A percentile compares a stretch with the other conserved stretches of the same genome.
Conservation (phyloP, 1,140 invertebrate genomes). For the Triops longicaudatus region DNA sequence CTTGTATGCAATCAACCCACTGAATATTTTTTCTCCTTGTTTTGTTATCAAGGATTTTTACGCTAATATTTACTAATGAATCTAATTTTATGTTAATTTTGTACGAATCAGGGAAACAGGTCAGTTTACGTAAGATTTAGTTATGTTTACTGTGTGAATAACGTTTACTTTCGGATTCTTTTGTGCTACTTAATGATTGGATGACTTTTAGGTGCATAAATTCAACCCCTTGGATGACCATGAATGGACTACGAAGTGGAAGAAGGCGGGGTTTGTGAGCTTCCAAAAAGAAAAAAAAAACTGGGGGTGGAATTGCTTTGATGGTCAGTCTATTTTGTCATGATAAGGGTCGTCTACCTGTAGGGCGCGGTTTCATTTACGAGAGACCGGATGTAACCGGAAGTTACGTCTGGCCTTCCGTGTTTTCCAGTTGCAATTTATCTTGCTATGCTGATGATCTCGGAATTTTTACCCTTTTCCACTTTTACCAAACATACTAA, state of each 20-base stretch:
- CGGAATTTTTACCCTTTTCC: background rate
- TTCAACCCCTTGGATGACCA: background rate
- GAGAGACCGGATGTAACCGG: slow-evolving; percentile 9
- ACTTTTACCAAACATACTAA: too few relatives aligned
- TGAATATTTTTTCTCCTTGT: background rate
- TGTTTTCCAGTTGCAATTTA: background rate
- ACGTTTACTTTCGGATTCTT: too few relatives aligned
- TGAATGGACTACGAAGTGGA: background rate
- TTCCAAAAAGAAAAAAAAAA: too few relatives aligned
- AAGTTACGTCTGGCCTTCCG: background rate
- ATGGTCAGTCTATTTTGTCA: background rate
- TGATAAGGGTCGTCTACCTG: background rate
- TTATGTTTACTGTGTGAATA: too few relatives aligned
- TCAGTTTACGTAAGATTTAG: too few relatives aligned
- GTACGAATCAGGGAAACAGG: too few relatives aligned
- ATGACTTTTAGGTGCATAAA: background rate
- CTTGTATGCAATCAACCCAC: background rate
- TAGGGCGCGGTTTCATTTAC: background rate
- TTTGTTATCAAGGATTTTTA: background rate
- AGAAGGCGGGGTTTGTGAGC: background rate
- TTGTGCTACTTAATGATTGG: too few relatives aligned
- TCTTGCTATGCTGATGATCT: background rate
- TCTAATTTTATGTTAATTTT: too few relatives aligned
- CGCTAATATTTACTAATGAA: too few relatives aligned
- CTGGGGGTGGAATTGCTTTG: background rate